Conservation (phyloP, 1,140 invertebrate species). For the Drosophila dunni region DNA sequence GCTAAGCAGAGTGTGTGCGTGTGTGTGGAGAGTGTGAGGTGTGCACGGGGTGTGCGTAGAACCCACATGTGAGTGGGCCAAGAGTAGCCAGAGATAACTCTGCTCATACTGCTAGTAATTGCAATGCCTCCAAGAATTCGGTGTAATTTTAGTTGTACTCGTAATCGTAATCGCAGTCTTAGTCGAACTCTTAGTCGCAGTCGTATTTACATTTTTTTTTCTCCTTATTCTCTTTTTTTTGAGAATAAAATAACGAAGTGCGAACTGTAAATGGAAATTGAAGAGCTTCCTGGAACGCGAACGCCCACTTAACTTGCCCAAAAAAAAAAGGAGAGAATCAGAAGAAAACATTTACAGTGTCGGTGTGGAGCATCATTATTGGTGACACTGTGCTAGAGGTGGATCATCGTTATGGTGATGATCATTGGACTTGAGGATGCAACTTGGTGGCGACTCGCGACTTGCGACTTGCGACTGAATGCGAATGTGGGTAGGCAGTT, state of each 20-base stretch:
- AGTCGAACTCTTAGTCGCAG: not conserved
- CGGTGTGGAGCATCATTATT: conserved; percentile 41
- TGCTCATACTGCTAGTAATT: conserved; percentile 18
- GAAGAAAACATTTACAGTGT: conserved; percentile 10
- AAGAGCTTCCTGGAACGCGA: conserved; percentile 72
- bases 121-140: conserved; percentile 27
- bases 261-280: conserved; percentile 70
- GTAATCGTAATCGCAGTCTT: not conserved
- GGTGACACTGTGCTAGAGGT: conserved; percentile 30
- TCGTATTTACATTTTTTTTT: conserved; percentile 13
- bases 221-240: no score
- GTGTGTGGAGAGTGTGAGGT: not conserved
- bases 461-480: not conserved
- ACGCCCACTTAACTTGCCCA: conserved; percentile 68
- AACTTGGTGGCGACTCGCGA: not conserved
- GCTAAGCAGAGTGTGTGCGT: conserved; percentile 4
- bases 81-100: conserved; percentile 3
- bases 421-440: conserved; percentile 15
- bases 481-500: conserved; percentile 23
- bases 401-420: not conserved
- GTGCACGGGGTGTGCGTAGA: not conserved
- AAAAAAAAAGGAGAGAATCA: conserved; percentile 36
- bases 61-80: conserved; percentile 3
- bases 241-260: conserved; percentile 7
- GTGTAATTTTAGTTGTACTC: conserved; percentile 22